Conservation (phyloP, 1,140 invertebrate genomes). For the Tyrophagus putrescentiae region DNA sequence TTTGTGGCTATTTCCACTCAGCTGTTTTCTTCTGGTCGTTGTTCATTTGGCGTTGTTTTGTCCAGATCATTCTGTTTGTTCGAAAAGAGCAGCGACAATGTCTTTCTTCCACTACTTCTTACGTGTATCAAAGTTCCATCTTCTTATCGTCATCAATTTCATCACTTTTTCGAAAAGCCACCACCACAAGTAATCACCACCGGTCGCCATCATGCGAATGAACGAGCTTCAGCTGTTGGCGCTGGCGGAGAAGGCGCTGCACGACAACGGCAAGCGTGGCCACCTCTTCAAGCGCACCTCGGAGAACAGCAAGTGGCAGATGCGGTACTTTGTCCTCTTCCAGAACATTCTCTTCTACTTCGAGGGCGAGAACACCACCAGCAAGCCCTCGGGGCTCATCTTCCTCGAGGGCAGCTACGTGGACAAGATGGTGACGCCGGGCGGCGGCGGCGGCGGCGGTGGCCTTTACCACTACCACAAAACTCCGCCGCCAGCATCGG, state of each 20-base stretch:
- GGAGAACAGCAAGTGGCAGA: conserved; percentile 73
- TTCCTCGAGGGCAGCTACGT: conserved; percentile 80
- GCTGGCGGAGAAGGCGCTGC: conserved; percentile 63
- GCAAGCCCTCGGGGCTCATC: conserved; percentile 62
- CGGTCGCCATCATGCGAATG: conserved; percentile 20
- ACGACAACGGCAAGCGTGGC: conserved; percentile 57
- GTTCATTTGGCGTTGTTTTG: too few species aligned
- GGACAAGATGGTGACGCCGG: conserved; percentile 48
- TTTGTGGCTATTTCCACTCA: too few species aligned
- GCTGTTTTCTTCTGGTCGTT: too few species aligned
- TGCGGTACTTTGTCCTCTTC: conserved; percentile 74
- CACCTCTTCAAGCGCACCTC: conserved; percentile 69
- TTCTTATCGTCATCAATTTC: background rate
- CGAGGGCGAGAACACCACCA: conserved; percentile 54
- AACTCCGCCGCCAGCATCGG: background rate
- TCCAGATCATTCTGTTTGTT: too few species aligned
- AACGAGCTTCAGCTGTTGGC: conserved; percentile 51
- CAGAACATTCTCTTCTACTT: conserved; percentile 86
- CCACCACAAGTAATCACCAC: background rate
- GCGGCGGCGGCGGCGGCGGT: background rate
- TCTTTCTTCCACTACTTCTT: background rate
- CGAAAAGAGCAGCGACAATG: background rate
- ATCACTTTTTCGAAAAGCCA: too few species aligned
- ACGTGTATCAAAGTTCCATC: too few species aligned
- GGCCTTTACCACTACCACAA: too few species aligned